Conservation (phyloP, 2,113 vertebrate genomes). For the Nestor notabilis region DNA sequence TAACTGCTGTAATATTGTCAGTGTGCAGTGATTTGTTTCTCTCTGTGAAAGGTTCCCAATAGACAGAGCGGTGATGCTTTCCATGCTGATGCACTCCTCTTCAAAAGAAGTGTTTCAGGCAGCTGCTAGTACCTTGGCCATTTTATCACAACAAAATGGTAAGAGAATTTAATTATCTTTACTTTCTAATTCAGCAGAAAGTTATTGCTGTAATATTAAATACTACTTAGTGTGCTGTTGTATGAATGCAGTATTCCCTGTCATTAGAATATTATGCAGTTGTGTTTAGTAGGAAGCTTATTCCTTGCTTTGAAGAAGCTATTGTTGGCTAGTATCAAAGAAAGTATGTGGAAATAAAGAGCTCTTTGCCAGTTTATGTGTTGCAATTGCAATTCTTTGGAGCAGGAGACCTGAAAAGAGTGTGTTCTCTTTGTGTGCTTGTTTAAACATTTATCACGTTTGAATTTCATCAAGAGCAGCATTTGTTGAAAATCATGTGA, state of each 20-base stretch:
- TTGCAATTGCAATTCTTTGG: neutral
- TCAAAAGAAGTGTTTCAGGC: slow-evolving; percentile 88
- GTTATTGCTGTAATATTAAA: neutral
- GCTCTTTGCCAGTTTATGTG: neutral
- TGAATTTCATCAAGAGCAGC: neutral
- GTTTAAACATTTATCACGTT: neutral
- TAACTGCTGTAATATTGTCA: neutral
- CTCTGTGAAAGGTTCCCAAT: slow-evolving; percentile 82
- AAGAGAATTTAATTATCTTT: slow-evolving; percentile 27
- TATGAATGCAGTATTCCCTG: neutral
- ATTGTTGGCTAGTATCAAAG: neutral
- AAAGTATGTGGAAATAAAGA: neutral
- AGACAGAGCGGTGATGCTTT: slow-evolving; percentile 88
- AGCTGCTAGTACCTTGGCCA: slow-evolving; percentile 82
- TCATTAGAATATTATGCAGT: neutral
- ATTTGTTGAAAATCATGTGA: neutral
- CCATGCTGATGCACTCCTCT: slow-evolving; percentile 90
- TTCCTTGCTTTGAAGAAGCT: neutral
- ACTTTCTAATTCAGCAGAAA: neutral
- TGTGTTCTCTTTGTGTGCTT: neutral
- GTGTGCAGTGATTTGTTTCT: neutral
- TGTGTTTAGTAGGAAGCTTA: neutral
- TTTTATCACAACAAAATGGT: slow-evolving; percentile 87
- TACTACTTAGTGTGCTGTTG: neutral
- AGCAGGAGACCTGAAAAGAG: neutral